Percentiles rank a stretch among this genome's conserved stretches.
Evolutionary conservation across 2,888 invertebrate species (phyloP).

Genomic region (Himalopsyche japonica): DNA sequence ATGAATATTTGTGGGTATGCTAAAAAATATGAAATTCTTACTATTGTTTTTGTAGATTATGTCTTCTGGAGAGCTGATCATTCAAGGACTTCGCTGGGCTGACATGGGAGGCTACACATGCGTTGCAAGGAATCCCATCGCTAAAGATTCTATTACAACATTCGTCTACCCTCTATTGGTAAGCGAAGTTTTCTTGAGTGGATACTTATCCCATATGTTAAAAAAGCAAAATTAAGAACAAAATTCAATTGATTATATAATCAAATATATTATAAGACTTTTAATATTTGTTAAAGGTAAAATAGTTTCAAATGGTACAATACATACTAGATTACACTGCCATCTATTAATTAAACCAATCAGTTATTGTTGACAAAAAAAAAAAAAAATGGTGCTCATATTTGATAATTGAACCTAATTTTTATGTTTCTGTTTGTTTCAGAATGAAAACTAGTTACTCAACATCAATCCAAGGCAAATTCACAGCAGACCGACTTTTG

Average conservation of each 20-base stretch:
- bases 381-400: too few species aligned
- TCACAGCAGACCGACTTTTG: background rate
- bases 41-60: constrained; percentile 54
- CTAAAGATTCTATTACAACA: constrained; percentile 65
- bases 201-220: too few species aligned
- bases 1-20: too few species aligned
- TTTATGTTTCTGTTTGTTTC: background rate
- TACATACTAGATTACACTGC: too few species aligned
- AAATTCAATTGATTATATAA: too few species aligned
- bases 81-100: constrained; percentile 71
- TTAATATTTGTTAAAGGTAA: too few species aligned
- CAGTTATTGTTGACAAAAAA: too few species aligned
- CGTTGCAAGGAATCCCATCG: constrained; percentile 67
- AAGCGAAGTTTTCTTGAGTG: constrained; percentile 41
- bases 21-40: background rate
- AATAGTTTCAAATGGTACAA: too few species aligned
- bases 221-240: too few species aligned
- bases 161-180: constrained; percentile 74
- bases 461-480: background rate
- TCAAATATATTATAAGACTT: too few species aligned
- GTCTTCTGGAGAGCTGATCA: constrained; percentile 76
- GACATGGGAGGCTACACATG: constrained; percentile 87
- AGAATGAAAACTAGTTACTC: background rate
- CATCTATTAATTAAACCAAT: too few species aligned
- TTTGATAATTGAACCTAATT: too few species aligned